Conservation (phyloP, 2,113 vertebrate genomes). For the Hippocampus abdominalis region DNA sequence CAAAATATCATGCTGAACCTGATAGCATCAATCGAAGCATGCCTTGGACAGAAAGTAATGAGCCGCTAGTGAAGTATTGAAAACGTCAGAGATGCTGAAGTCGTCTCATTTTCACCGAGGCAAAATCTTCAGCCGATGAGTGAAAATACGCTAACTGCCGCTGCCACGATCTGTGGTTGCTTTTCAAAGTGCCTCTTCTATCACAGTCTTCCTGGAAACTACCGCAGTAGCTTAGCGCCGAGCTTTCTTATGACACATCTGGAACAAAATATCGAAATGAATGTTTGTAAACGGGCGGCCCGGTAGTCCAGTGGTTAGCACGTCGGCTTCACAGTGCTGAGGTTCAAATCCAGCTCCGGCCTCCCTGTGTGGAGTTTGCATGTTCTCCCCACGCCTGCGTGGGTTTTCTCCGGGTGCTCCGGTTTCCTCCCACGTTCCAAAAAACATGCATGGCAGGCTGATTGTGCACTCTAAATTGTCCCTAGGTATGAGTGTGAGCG, state of each 20-base stretch:
- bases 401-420: no score
- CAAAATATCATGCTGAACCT: constrained; percentile 59
- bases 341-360: no score
- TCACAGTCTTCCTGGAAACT: constrained; percentile 9
- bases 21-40: constrained; percentile 59
- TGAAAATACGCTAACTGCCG: constrained; percentile 41
- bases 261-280: no score
- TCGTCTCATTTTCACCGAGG: constrained; percentile 15
- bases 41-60: constrained; percentile 37
- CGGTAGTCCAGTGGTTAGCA: no score
- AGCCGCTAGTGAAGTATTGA: constrained; percentile 24
- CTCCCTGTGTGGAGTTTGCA: no score
- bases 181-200: constrained; percentile 24
- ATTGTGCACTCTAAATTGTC: no score
- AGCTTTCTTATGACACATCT: background rate
- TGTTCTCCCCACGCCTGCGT: no score
- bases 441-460: no score
- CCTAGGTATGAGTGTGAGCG: no score
- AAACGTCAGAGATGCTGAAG: constrained; percentile 24
- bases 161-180: constrained; percentile 45
- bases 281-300: no score
- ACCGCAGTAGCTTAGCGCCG: constrained; percentile 5
- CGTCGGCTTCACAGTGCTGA: no score
- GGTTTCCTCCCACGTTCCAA: no score
- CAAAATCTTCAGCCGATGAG: constrained; percentile 43